A percentile compares a stretch with the other conserved stretches of the same genome.
Evolutionary conservation across 2,888 invertebrate genomes (phyloP).

Genomic region (Lucinisca nassula): DNA sequence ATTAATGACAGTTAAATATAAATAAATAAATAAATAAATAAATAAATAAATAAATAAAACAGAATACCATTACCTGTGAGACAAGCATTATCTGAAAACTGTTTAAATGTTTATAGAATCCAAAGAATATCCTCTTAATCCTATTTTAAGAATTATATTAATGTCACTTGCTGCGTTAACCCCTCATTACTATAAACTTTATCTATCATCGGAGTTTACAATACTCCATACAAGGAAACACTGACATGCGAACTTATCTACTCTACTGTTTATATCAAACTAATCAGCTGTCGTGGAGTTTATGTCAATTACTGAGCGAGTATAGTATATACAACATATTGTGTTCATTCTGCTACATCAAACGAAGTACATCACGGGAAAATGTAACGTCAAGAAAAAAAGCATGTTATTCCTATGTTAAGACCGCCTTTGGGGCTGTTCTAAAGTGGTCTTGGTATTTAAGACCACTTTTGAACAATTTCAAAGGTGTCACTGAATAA

Average conservation of each 20-base stretch:
- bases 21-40: too few species aligned
- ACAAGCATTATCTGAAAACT: neutral
- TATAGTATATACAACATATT: neutral
- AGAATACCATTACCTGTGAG: neutral
- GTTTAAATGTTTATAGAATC: too few species aligned
- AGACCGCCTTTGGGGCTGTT: too few species aligned
- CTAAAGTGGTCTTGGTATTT: too few species aligned
- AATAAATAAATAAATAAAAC: too few species aligned
- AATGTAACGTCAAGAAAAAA: neutral
- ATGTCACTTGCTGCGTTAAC: neutral
- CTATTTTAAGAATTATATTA: neutral
- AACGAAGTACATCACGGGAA: neutral
- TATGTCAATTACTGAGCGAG: neutral
- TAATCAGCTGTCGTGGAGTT: neutral
- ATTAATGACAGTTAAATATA: too few species aligned
- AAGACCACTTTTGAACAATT: too few species aligned
- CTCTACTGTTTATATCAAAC: conserved; percentile 3
- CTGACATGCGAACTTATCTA: neutral
- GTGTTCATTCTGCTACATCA: neutral
- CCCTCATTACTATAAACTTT: neutral
- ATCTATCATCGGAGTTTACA: neutral
- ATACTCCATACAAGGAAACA: neutral
- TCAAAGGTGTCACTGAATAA: too few species aligned
- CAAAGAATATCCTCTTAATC: neutral
- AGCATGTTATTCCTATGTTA: too few species aligned